Conservation (phyloP, 2,888 invertebrate species). For the Cylindroiulus punctatus region DNA sequence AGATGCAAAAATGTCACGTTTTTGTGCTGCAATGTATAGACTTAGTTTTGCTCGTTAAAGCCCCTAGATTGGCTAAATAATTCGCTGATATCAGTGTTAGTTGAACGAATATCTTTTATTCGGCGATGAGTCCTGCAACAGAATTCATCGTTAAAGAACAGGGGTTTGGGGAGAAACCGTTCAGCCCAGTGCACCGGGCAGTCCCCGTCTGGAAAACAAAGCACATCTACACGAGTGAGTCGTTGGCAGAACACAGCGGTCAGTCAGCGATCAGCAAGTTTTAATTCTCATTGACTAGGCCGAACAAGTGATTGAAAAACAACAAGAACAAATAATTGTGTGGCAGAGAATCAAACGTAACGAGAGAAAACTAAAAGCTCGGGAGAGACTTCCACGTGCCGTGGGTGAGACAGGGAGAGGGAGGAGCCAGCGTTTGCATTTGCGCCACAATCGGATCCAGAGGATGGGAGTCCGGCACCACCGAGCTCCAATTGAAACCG, state of each 20-base stretch:
- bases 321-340: conserved; percentile 46
- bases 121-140: conserved; percentile 28
- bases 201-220: conserved; percentile 22
- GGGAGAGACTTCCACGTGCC: conserved; percentile 9
- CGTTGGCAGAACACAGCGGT: conserved; percentile 45
- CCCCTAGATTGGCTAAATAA: too few relatives aligned
- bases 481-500: neutral
- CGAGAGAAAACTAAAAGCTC: conserved; percentile 46
- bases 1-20: too few relatives aligned
- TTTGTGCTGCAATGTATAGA: too few relatives aligned
- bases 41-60: too few relatives aligned
- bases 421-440: conserved; percentile 42
- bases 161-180: conserved; percentile 4
- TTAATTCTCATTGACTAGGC: conserved; percentile 47
- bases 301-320: conserved; percentile 44
- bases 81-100: neutral
- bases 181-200: conserved; percentile 4
- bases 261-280: conserved; percentile 43
- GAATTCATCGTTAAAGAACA: conserved; percentile 39
- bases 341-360: conserved; percentile 47
- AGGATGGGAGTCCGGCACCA: neutral
- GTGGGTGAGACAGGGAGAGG: conserved; percentile 24
- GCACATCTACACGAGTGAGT: conserved; percentile 30
- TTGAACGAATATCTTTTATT: conserved; percentile 42
- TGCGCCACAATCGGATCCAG: conserved; percentile 31